Evolutionary conservation across 1,140 invertebrate species (phyloP).

Genomic region (Octopus sinensis): DNA sequence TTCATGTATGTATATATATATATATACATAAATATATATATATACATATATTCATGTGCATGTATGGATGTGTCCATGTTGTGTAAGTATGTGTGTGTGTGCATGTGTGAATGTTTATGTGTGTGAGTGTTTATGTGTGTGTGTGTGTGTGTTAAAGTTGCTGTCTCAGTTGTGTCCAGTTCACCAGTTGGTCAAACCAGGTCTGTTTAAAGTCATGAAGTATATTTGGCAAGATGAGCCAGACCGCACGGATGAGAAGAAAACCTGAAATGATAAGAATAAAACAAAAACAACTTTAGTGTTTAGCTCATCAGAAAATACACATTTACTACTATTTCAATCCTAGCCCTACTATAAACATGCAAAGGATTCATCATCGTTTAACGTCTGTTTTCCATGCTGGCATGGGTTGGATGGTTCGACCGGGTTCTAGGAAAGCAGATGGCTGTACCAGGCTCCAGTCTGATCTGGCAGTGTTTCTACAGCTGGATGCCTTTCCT

Average conservation of each 20-base stretch:
- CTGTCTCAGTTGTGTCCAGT: not conserved
- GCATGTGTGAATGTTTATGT: not conserved
- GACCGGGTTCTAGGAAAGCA: too few relatives aligned
- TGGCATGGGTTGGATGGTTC: too few relatives aligned
- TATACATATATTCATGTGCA: not conserved
- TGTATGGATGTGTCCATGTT: not conserved
- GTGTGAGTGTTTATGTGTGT: not conserved
- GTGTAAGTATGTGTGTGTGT: not conserved
- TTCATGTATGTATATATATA: not conserved
- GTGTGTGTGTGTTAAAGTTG: not conserved
- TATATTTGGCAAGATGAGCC: conserved; percentile 99
- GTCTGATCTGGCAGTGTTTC: too few relatives aligned
- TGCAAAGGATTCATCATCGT: too few relatives aligned
- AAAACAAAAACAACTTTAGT: not conserved
- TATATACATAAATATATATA: not conserved
- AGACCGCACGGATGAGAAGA: conserved; percentile 95
- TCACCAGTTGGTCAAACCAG: conserved; percentile 98
- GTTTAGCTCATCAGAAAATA: too few relatives aligned
- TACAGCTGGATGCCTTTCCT: too few relatives aligned
- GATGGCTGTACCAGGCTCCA: too few relatives aligned
- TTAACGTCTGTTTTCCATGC: too few relatives aligned
- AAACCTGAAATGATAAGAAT: conserved; percentile 68
- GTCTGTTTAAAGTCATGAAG: conserved; percentile 99
- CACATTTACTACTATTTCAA: too few relatives aligned
- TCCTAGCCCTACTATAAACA: too few relatives aligned